Base-by-base conservation (phyloP, 2,113 vertebrate genomes). In the Holacanthus passer region DNA sequence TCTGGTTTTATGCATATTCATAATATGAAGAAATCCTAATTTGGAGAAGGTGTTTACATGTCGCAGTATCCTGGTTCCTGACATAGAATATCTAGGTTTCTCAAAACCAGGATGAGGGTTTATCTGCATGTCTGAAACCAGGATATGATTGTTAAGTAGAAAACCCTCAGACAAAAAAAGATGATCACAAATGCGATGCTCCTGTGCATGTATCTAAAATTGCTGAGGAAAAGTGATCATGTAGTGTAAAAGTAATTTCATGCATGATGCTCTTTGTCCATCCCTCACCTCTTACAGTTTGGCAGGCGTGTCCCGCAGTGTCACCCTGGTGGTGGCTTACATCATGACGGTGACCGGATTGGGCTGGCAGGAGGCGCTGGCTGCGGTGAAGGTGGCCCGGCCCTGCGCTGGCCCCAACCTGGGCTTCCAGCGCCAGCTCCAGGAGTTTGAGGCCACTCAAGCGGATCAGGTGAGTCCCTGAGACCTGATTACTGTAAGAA, bases 251-350 rank as follows among this genome's bases (percentile, higher is more conserved):
- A 39, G n/a, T 65, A 5, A 62, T 19, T 32, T 68, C 10, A 32
- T 27, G 17, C 56, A 22, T 77, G 20, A 5, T 22, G 32, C 35
- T 73, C 37, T 31, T 31, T 60, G 6, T 32, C 24, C 52, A 7
- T 53, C 20, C 67, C 4, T 16, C 69, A 71, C 73, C 45, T 69
- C 22, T 2, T 73, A 13, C 91, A 99, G 98, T 92, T 95, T 99
- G 87, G 97, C 98, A 2, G 98, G 98, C 7, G 97, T 99, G 78
- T 99, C 98, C 56, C 97, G 98, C 73, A 99, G 98, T 0, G 97
- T 98, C 72, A 99, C 98, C 0, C 79, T 99, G 88, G 98, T 99
- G 75, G 96, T 97, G 7, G 97, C 98, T 3, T 99, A 99, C 88
- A 95, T 99, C 88, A 99, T 99, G 98, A 97, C 97, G 0, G 94